phyloP scores from a whole-genome alignment of 2,888 invertebrate genomes.

The Glaucopsyche alexis region DNA sequence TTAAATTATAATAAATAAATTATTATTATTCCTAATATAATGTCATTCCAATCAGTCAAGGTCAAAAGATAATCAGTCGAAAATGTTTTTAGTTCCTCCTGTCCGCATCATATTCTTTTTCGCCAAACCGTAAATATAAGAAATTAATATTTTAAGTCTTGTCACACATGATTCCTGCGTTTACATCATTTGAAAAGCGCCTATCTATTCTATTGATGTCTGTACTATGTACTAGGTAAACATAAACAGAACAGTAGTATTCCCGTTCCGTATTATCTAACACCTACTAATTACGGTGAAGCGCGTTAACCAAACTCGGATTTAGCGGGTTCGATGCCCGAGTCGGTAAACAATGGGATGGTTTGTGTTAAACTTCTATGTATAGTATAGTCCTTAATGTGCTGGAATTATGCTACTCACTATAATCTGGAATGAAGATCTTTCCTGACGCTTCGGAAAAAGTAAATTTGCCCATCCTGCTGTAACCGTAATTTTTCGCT shows the following conservation, averaged over 20 bases:
- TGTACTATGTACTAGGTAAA: conserved; percentile 34
- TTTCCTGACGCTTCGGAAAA: not conserved
- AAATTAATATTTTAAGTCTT: too few species aligned
- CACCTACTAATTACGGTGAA: conserved; percentile 77
- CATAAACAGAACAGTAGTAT: conserved; percentile 63
- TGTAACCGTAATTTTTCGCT: too few species aligned
- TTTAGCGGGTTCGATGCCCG: conserved; percentile 69
- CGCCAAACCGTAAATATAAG: too few species aligned
- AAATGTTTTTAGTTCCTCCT: too few species aligned
- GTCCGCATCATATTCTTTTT: too few species aligned
- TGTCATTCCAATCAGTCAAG: too few species aligned
- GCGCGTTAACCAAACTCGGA: conserved; percentile 73
- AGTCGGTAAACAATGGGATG: conserved; percentile 39
- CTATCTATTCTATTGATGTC: not conserved
- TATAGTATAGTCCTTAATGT: not conserved
- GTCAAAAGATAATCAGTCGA: too few species aligned
- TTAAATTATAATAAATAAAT: too few species aligned
- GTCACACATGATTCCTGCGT: too few species aligned
- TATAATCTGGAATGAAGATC: not conserved
- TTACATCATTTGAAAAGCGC: too few species aligned
- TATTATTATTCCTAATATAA: too few species aligned
- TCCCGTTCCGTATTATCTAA: conserved; percentile 70
- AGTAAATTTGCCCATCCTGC: not conserved
- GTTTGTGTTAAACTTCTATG: not conserved
- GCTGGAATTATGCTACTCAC: not conserved